Base-by-base conservation (phyloP, 2,797 vertebrate genomes). In the Microctenopoma stevenorrisi region DNA sequence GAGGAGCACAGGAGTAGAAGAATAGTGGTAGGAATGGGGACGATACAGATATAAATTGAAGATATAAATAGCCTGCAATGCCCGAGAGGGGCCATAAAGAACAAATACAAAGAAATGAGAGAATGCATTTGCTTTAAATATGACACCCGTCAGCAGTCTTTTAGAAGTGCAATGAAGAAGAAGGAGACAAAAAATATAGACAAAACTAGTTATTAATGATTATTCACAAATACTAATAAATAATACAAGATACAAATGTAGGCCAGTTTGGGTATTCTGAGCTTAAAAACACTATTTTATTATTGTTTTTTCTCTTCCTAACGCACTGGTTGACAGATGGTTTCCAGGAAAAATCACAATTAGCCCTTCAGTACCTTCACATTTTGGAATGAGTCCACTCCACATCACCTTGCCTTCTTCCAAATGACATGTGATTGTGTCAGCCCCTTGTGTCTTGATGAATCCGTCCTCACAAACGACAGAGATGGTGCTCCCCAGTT, bases 391-490 rank as follows among this genome's bases (percentile, higher is more conserved):
- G 46, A 95, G 96, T 58, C 97, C 97, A 73, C 97, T 99, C 98
- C 98, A 99, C 97, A 97, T 98, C 65, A 98, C 97, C 87, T 97
- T 97, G 58, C 95, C 95, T 71, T 97, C 96, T 86, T 96, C 92
- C 84, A 98, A 83, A 79, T 97, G 95, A 69, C 98, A 99, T 28
- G 96, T 96, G 83, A 99, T 97, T 81, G 97, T 99, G 93, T 99
- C 97, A 38, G 96, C 95, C 67, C 98, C 98, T 84, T 99, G 98
- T 10, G 97, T 99, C 95, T 99, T 99, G 88, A 99, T 99, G 92
- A 99, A 99, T 78, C 98, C 98, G 88, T 99, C 97, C 84, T 99
- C 98, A 78, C 98, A 99, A 87, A 98, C 96, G 81, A 99, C 96
- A 28, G 97, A 98, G 81, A 99, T 96, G 8, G 97, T 97, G 89